Evolutionary conservation across 2,113 vertebrate genomes (phyloP).

Genomic region (Poecile atricapillus): DNA sequence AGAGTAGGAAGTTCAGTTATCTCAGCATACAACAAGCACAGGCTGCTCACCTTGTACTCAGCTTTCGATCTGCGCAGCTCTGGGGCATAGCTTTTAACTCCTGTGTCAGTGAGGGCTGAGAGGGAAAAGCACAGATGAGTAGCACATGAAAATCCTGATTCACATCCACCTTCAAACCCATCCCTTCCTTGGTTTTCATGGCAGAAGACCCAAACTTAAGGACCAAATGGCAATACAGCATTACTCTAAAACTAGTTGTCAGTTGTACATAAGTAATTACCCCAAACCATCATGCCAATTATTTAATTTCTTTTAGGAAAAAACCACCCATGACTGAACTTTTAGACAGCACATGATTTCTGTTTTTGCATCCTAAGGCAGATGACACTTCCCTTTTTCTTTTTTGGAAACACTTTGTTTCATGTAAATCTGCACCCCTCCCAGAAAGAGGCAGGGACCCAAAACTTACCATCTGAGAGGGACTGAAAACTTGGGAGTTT

Average conservation of each 20-base stretch:
- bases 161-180: neutral
- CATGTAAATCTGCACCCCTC: neutral
- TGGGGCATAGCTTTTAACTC: constrained; percentile 82
- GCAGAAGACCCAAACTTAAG: neutral
- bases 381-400: neutral
- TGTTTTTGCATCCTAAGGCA: neutral
- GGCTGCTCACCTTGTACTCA: constrained; percentile 84
- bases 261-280: neutral
- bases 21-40: neutral
- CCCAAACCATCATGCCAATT: neutral
- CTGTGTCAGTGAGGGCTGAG: constrained; percentile 75
- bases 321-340: neutral
- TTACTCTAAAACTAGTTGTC: neutral
- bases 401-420: neutral
- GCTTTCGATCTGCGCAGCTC: constrained; percentile 87
- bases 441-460: neutral
- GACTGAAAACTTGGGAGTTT: constrained; percentile 81
- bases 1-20: neutral
- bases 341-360: neutral
- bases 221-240: neutral
- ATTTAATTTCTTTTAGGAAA: neutral
- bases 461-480: constrained; percentile 84
- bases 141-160: neutral
- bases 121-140: constrained; percentile 6
- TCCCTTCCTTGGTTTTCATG: neutral